Evolutionary conservation across 2,888 invertebrate species (phyloP).

Genomic region (Apotomis capreana): DNA sequence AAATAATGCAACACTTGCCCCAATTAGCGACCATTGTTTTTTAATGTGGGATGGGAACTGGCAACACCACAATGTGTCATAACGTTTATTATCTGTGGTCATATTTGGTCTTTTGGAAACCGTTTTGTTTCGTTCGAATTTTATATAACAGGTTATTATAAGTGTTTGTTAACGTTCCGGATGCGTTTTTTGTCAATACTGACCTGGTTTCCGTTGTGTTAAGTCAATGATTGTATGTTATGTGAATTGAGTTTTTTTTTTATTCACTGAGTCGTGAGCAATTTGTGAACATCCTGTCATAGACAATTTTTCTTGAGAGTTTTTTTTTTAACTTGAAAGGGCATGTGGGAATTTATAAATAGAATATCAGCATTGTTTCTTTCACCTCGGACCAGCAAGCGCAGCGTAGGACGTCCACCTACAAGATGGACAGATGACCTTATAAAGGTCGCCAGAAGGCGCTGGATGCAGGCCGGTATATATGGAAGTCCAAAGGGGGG

Average conservation of each 20-base stretch:
- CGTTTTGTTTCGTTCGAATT: constrained; percentile 14
- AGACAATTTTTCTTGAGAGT: too few species aligned
- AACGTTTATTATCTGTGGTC: constrained; percentile 28
- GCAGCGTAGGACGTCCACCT: too few species aligned
- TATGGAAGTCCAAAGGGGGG: too few species aligned
- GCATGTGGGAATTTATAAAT: too few species aligned
- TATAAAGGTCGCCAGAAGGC: too few species aligned
- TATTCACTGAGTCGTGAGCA: background rate
- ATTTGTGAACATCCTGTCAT: background rate
- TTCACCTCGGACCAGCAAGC: too few species aligned
- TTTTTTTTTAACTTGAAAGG: too few species aligned
- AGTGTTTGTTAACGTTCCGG: background rate
- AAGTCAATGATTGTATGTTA: background rate
- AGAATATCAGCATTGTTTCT: too few species aligned
- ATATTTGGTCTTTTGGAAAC: constrained; percentile 13
- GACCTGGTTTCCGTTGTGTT: background rate
- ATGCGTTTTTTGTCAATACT: background rate
- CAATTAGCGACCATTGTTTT: constrained; percentile 38
- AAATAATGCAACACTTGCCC: constrained; percentile 28
- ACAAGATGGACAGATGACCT: too few species aligned
- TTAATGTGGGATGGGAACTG: constrained; percentile 41
- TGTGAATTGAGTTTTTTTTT: background rate
- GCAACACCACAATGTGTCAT: constrained; percentile 33
- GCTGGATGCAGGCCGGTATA: too few species aligned
- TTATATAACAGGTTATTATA: background rate